Conservation (phyloP, 2,888 invertebrate species). For the Agrochola litura region DNA sequence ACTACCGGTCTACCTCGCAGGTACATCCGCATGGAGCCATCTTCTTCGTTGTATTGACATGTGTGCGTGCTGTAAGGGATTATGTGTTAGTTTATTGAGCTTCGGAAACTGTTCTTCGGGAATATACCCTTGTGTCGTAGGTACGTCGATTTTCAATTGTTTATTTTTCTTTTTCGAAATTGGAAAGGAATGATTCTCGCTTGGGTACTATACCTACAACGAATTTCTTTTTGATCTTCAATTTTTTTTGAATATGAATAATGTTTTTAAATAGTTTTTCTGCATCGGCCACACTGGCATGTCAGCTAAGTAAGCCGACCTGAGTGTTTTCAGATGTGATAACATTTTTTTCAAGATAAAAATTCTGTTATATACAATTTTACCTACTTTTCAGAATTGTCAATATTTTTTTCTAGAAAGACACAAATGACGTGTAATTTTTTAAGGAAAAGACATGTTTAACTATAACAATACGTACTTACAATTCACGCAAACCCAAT, state of each 20-base stretch:
- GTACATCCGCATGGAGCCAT: slow-evolving; percentile 95
- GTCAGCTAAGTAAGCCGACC: neutral
- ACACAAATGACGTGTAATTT: neutral
- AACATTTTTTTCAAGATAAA: slow-evolving; percentile 22
- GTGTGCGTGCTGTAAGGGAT: slow-evolving; percentile 93
- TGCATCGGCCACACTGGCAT: neutral
- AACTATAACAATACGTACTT: neutral
- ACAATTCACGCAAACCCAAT: slow-evolving; percentile 14
- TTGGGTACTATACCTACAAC: neutral
- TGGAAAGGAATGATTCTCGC: too few species aligned
- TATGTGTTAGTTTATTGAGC: neutral
- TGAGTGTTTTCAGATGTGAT: slow-evolving; percentile 23
- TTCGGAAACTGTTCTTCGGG: neutral
- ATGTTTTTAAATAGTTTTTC: neutral
- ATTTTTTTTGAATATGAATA: neutral
- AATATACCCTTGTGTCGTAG: too few species aligned
- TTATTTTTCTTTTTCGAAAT: neutral
- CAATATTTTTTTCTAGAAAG: neutral
- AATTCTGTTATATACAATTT: neutral
- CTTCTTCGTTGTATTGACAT: slow-evolving; percentile 96
- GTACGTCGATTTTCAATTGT: neutral
- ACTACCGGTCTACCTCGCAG: slow-evolving; percentile 95
- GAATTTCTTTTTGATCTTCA: neutral
- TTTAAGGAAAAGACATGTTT: slow-evolving; percentile 8
- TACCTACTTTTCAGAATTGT: neutral